Base-by-base conservation (phyloP, 2,113 vertebrate species). In the Delphinus delphis region DNA sequence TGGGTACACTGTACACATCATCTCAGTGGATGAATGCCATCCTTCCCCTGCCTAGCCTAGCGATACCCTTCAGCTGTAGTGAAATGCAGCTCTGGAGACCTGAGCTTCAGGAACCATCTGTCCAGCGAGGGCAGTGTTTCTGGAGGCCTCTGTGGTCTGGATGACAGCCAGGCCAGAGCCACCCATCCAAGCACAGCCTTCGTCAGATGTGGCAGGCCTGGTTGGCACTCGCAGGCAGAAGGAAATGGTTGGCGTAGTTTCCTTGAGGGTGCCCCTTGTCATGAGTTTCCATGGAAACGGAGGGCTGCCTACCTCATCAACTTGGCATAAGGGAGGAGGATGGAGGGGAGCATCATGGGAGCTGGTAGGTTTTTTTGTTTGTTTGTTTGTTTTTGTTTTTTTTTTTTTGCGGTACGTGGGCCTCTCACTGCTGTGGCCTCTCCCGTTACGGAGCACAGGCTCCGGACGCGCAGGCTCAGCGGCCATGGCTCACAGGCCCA, bases 1-100 rank as follows among this genome's bases (percentile, higher is more conserved):
- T 25, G 14, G 36, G 18, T 5, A 7, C 4, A 1, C 47, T 0
- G 0, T 5, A 23, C 60, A 88, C 11, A 4, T 21, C 8, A 4
- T 38, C 60, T 20, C 6, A 23, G 28, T 20, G 47, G 44, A 11
- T 33, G 12, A 41, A 25, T 1, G 7, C 38, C 2, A 0, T 28
- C 8, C 67, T 44, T 41, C 25, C 2, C 36, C 50, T 67, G 8
- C n/a, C 74, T 25, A 17, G 76, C 67, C 41, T n/a, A 13, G n/a
- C 50, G 67, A 9, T 17, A 8, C n/a, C 31, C 67, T 2, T 28
- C 0, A 0, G 31, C 67, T 44, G 18, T 14, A 2, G 9, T n/a
- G 41, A 50, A 15, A 11, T 17, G 23, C 13, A 38, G 8, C 50
- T 82, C 55, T 10, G 21, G 90, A 28, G 63, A 33, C 73, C 31